These are phyloP conservation scores for Conger conger DNA, from an alignment of 2,113 vertebrate species.

Conservation along the genomic window DNA sequence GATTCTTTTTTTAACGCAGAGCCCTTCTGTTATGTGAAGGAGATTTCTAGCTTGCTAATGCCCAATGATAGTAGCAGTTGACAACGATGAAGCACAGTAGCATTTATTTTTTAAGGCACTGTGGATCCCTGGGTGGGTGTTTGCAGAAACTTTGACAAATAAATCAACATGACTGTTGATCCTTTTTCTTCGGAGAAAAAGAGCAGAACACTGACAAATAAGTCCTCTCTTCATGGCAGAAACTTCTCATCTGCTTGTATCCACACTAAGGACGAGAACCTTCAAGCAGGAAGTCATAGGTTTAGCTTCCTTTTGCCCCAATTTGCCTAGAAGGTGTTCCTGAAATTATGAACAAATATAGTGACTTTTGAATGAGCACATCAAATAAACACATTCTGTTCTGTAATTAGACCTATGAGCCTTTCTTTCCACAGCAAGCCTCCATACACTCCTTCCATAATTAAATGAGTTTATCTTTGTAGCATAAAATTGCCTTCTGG, in stretches of 20 bases:
- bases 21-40: neutral
- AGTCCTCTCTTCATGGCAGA: neutral
- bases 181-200: neutral
- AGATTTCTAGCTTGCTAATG: neutral
- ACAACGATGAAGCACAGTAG: neutral
- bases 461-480: neutral
- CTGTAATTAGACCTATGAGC: neutral
- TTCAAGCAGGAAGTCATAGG: neutral
- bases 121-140: neutral
- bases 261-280: neutral
- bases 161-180: neutral
- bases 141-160: neutral
- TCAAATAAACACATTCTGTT: neutral
- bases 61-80: neutral
- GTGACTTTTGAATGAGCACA: neutral
- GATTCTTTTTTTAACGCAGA: neutral
- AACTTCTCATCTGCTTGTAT: neutral
- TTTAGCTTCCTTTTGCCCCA: neutral
- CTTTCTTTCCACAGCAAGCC: neutral
- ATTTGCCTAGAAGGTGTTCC: neutral
- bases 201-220: neutral
- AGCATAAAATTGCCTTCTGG: slow-evolving; percentile 1
- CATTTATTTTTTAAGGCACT: neutral
- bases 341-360: neutral
- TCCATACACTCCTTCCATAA: neutral